These are phyloP conservation scores for Eubasilissa regina DNA, from an alignment of 1,140 invertebrate genomes.

Conservation along the genomic window DNA sequence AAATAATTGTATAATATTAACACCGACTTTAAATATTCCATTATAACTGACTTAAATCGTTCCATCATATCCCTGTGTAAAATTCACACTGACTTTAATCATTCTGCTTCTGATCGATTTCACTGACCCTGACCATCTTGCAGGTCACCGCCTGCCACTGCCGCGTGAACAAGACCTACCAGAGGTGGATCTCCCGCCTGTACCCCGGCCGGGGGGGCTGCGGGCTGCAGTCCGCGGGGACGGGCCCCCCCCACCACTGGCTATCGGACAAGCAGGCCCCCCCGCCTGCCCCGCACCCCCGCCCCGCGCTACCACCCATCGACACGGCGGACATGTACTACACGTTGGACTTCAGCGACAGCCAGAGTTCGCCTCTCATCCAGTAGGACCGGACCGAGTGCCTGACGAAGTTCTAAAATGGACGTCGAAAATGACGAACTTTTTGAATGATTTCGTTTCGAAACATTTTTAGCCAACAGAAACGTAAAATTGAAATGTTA, in stretches of 20 bases:
- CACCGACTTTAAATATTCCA: no score
- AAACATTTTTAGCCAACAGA: not conserved
- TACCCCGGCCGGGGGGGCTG: slow-evolving; percentile 61
- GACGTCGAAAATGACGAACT: no score
- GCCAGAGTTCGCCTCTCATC: slow-evolving; percentile 79
- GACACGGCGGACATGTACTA: slow-evolving; percentile 82
- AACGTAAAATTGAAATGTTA: not conserved
- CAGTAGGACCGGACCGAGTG: slow-evolving; percentile 69
- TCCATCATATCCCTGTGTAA: no score
- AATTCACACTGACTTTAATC: no score
- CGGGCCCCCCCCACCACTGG: slow-evolving; percentile 70
- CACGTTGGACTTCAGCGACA: slow-evolving; percentile 81
- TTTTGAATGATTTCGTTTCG: no score
- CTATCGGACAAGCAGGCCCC: slow-evolving; percentile 68
- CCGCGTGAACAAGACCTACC: slow-evolving; percentile 81
- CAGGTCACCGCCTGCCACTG: slow-evolving; percentile 80
- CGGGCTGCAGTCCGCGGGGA: slow-evolving; percentile 62
- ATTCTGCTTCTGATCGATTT: no score
- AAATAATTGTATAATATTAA: no score
- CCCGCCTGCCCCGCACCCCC: slow-evolving; percentile 61
- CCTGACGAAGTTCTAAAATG: slow-evolving; percentile 23
- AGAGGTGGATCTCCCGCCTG: slow-evolving; percentile 68
- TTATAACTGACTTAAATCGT: no score
- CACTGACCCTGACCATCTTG: not conserved
- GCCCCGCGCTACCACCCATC: slow-evolving; percentile 67